Evolutionary conservation across 64 coral and sea anemone species (phyloP).

Genomic region (Montipora capricornis): DNA sequence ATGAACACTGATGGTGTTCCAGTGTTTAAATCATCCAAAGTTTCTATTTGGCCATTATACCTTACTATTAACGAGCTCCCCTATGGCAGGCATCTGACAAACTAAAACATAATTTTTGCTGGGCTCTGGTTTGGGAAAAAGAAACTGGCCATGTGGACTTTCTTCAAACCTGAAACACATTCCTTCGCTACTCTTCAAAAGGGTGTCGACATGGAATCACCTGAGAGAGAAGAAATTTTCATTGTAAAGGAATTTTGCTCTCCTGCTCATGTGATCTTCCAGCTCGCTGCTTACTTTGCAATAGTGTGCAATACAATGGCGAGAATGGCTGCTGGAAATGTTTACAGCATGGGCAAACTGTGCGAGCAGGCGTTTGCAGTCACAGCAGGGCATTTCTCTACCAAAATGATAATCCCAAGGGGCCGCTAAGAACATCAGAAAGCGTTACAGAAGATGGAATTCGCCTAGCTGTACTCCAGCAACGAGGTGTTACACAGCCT

Average conservation of each 20-base stretch:
- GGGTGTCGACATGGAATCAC: constrained; percentile 47
- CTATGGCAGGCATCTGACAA: constrained; percentile 35
- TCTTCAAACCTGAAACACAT: constrained; percentile 51
- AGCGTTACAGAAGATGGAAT: too few relatives aligned
- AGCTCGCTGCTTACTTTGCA: constrained; percentile 69
- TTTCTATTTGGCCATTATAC: constrained; percentile 47
- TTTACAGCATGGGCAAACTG: not conserved
- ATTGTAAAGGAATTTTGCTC: constrained; percentile 43
- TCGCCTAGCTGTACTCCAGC: too few relatives aligned
- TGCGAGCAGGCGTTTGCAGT: not conserved
- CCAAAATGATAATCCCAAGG: too few relatives aligned
- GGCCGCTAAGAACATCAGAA: too few relatives aligned
- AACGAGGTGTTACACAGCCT: too few relatives aligned
- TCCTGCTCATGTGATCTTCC: constrained; percentile 65
- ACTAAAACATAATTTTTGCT: constrained; percentile 66
- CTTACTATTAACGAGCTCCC: constrained; percentile 50
- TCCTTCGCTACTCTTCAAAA: constrained; percentile 28
- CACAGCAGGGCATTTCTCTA: too few relatives aligned
- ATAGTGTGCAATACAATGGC: constrained; percentile 71
- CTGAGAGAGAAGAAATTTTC: not conserved
- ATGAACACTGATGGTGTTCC: not conserved
- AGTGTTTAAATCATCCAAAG: constrained; percentile 67
- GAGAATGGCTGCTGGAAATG: constrained; percentile 55
- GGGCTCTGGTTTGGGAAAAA: constrained; percentile 78
- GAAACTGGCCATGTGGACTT: constrained; percentile 66